Base-by-base conservation (phyloP, 2,888 invertebrate species). In the Athalia rosae region DNA sequence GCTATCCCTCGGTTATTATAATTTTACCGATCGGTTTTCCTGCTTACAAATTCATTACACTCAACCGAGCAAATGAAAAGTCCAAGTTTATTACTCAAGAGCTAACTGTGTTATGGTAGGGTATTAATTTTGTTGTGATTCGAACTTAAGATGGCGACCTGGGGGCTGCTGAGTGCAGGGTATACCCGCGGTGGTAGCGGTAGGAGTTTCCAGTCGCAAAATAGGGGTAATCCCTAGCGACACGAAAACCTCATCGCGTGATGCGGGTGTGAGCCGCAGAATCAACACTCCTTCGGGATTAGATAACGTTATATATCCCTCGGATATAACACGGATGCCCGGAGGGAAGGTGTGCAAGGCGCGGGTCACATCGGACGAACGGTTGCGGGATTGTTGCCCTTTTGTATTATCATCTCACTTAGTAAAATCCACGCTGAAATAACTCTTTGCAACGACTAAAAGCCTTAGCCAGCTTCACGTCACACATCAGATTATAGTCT, bases 211-310 rank as follows among this genome's bases (percentile, higher is more conserved):
- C 45, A 47, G 77, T 71, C 71, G 77, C 62, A 61, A 71, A 77
- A 77, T 77, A 77, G 77, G 63, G 77, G 81, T 84, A 87, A 87
- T 87, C 87, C 85, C 79, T 78, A 80, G 77, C 82, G 85, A 87
- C 87, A 87, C 80, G 87, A 83, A 87, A 87, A 87, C 81, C 86
- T 85, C 87, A 87, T 87, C 86, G 84, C 83, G 81, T 82, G 81
- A 83, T 82, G 83, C 81, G 81, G 82, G 84, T 84, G 80, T 83
- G 81, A 84, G 83, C 83, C 82, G 81, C 80, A 85, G 82, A 85
- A 86, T 86, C 85, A 87, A 87, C 85, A 87, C 84, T 84, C 80
- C 81, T 78, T 47, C 79, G 76, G 84, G 83, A 84, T 85, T 85
- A 85, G 83, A 85, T 82, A 83, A 82, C 82, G 82, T 59, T 76